Evolutionary conservation across 30 jellyfish, hydroid and myxozoan species (phyloP), one percentile per base, ranked within the genome.

Genomic region (Clytia hemisphaerica): DNA sequence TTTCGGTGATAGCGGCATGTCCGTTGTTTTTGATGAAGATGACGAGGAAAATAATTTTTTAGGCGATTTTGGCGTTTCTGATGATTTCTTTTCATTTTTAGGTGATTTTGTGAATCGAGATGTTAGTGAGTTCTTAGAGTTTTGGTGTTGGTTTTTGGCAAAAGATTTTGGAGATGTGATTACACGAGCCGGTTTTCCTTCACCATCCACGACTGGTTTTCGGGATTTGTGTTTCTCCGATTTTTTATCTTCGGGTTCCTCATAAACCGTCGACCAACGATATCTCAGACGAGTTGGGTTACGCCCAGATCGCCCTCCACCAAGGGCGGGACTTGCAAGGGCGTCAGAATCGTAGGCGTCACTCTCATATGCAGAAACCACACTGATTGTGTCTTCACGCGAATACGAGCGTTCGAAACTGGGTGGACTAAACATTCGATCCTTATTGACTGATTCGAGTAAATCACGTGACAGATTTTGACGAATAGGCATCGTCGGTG

Each of bases 241-340:
- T 44, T 69, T 69, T 24, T 47, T 45, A 19, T 63, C 75, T 66
- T 79, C 94, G 26, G 76, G 95, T 57, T 89, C 98, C 69, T 89
- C 98, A 40, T 61, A 89, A n/a, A 89, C 94, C 31, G 98, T 89
- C 21, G 98, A 89, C 98, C 98, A 89, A 7, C 98, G 90, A 50
- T 89, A 89, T 31, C 77, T 79, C 38, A 89, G 55, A 51, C 88
- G 78, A 9, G 94, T 68, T 30, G 98, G 98, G 37, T 93, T 69
- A 25, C 96, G 65, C 40, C 78, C 61, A 30, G 89, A 80, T 44
- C 92, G 72, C 1, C 57, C 74, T 6, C 75, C 66, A 27, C 34
- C 75, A 35, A 37, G 35, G 37, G 78, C 67, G 15, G 78, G 78
- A 2, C 78, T 65, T 0, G 61, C 59, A 15, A 61, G 30, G n/a